phyloP scores from a whole-genome alignment of 1,140 invertebrate genomes.

The Vanessa tameamea region DNA sequence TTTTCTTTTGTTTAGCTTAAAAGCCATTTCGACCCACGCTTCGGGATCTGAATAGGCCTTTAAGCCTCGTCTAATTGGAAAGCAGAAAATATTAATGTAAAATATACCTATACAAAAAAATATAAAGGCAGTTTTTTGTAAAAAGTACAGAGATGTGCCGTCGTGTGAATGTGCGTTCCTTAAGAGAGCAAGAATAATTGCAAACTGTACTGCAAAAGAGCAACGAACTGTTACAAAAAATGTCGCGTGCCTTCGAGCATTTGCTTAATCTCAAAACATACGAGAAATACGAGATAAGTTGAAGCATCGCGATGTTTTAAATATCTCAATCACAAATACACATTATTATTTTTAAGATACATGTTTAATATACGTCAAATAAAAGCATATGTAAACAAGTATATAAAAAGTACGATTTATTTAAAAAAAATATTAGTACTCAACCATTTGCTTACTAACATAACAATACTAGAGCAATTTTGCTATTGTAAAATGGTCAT shows the following conservation, averaged over 20 bases:
- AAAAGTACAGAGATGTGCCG: neutral
- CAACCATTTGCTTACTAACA: no score
- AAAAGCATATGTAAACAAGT: no score
- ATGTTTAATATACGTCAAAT: no score
- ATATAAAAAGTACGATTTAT: no score
- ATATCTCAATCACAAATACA: neutral
- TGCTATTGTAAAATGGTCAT: no score
- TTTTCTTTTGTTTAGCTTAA: constrained; percentile 46
- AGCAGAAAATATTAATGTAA: constrained; percentile 24
- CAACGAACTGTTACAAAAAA: constrained; percentile 36
- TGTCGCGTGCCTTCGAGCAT: constrained; percentile 17
- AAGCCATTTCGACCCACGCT: constrained; percentile 37
- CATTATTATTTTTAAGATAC: neutral
- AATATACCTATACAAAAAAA: neutral
- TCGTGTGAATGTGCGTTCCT: constrained; percentile 16
- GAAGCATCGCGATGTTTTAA: neutral
- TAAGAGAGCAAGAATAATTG: constrained; percentile 29
- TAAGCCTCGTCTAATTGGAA: constrained; percentile 35
- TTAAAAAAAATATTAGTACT: no score
- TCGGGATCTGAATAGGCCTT: constrained; percentile 30
- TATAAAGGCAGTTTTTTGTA: neutral
- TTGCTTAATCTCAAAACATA: constrained; percentile 19
- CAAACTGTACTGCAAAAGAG: constrained; percentile 24
- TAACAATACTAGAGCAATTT: no score
- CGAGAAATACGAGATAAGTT: constrained; percentile 5